phyloP scores from a whole-genome alignment of 2,888 invertebrate species.

The Caenorhabditis sp. region DNA sequence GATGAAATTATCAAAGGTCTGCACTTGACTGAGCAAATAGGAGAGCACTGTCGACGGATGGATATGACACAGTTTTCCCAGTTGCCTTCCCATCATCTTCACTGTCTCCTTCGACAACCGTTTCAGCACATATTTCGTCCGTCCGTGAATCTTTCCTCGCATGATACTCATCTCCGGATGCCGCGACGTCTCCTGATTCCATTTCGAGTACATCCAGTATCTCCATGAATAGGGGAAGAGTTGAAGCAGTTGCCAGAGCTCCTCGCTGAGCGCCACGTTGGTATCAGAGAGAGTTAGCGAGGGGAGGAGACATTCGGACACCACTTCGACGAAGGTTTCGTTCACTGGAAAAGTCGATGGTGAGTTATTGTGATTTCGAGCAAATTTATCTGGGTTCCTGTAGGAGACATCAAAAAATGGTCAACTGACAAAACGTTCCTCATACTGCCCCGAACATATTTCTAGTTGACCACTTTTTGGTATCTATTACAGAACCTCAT shows the following conservation, averaged over 20 bases:
- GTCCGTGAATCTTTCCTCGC: constrained; percentile 92
- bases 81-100: constrained; percentile 94
- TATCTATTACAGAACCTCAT: too few species aligned
- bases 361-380: not conserved
- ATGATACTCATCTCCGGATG: constrained; percentile 92
- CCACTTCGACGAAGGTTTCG: constrained; percentile 73
- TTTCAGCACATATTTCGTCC: constrained; percentile 97
- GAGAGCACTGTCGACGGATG: constrained; percentile 97
- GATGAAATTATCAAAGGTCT: constrained; percentile 95
- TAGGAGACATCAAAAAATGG: too few species aligned
- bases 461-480: too few species aligned
- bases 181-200: constrained; percentile 92
- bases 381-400: not conserved
- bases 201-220: constrained; percentile 85
- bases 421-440: too few species aligned
- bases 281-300: constrained; percentile 94
- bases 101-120: constrained; percentile 96
- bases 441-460: too few species aligned
- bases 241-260: constrained; percentile 90
- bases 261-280: constrained; percentile 96
- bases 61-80: constrained; percentile 97
- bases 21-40: constrained; percentile 89
- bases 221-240: constrained; percentile 84
- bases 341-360: constrained; percentile 71
- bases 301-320: constrained; percentile 92